Base-by-base conservation (phyloP, 2,888 invertebrate species). In the Clostera curtula region DNA sequence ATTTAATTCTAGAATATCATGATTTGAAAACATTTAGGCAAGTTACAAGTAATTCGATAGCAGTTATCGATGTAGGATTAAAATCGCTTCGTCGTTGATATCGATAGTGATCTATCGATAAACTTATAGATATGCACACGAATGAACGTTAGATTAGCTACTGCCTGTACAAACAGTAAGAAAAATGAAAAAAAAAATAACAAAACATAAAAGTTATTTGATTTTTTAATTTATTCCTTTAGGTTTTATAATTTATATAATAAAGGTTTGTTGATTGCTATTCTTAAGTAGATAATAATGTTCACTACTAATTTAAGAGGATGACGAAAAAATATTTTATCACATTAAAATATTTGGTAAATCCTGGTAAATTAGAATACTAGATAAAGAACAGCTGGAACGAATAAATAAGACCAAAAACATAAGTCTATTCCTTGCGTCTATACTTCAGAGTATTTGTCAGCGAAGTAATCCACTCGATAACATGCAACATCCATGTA, bases 81-180 rank as follows among this genome's bases (percentile, higher is more conserved):
- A 64, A 60, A 75, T 75, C 72, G 67, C 46, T 52, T 33, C 48
- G 43, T 49, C 48, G 48, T 42, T 36, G 44, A 39, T 32, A 45
- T 18, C 49, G 74, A 74, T 73, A 66, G 43, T 16, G 55, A 75
- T 75, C 73, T 58, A 43, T 22, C 38, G 70, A 71, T 72, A 68
- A 55, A 19, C 28, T 17, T 57, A 57, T 67, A 57, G 7, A 16
- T 19, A 43, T 43, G 27, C 36, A 38, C 34, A 48, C 42, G 31
- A 36, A 29, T 40, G 34, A 31, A 43, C 30, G 5, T 7, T 36
- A 39, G 39, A 35, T 36, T 34, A 21, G 29, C 36, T 43, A 42
- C 39, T 28, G 34, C 23, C 12, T n/a, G 43, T 42, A 47, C 45
- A 43, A 31, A 17, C 22, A 22, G 7, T 33, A 9, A 28, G 3